Base-by-base conservation (phyloP, 2,113 vertebrate species). In the Oxygymnocypris stewartii region DNA sequence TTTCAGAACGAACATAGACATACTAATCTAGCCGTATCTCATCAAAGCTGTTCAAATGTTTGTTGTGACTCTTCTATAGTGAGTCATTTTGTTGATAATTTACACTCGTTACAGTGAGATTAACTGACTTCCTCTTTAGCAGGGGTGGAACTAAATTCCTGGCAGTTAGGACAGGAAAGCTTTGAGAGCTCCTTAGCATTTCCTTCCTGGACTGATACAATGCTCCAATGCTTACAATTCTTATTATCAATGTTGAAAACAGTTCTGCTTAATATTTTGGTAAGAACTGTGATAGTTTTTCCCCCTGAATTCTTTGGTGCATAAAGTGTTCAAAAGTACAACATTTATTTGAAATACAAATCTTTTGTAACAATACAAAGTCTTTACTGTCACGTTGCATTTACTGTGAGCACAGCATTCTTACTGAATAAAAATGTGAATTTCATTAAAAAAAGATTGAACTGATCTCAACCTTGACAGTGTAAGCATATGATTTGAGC, bases 121-220 rank as follows among this genome's bases (percentile, higher is more conserved):
- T 44, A 40, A 75, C 31, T 63, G 69, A 12, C 54, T 51, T 88
- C 77, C 81, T 85, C 51, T 76, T 37, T 42, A 71, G 74, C 61
- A 14, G 91, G 90, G 87, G 82, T 35, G 59, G 85, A 82, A 88
- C 63, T 79, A 44, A 69, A 92, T 92, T 93, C 91, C 92, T 82
- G 86, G 74, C 86, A 87, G 90, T 90, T 90, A 73, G 82, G 31
- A 79, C 88, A 89, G 92, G 57, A 90, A 91, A 93, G 85, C 65
- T 37, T 86, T 12, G 75, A 10, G 6, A 76, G 65, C 54, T 80
- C 75, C 88, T 87, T 35, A 14, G 37, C 23, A 86, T 87, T 92
- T 92, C 91, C 91, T 94, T 93, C 90, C 92, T 74, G 79, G 7
- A 42, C 83, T 82, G 49, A 87, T 85, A 74, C 71, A 84, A 67